Evolutionary conservation across 2,113 vertebrate species (phyloP), one percentile per base, ranked within the genome.

Genomic region (Ammospiza nelsoni): DNA sequence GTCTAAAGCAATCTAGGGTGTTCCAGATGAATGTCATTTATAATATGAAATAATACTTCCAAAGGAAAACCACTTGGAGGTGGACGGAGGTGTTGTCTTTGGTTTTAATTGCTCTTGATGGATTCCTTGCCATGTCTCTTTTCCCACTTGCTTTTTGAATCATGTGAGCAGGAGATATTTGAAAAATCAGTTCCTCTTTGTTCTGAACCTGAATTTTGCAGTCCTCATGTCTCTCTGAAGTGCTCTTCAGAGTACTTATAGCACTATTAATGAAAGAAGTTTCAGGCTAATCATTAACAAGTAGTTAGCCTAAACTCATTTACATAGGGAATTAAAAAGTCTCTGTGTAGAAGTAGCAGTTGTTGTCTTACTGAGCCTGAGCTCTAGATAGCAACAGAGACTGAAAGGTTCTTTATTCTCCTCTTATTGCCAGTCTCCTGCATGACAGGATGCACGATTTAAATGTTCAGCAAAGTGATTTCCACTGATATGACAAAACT

Each of bases 381-480:
- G 63, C 3, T 87, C 94, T 80, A 39, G 63, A 81, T 33, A 81
- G 57, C 25, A 90, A 89, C 12, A 75, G 24, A 57, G 62, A 94
- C 78, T 74, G 43, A 94, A 80, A 95, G 24, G 33, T 23, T 85
- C 41, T 94, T 90, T 94, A 95, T 95, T 82, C 84, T 63, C 18
- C 44, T 95, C 82, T 94, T 63, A 85, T 21, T 90, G 86, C 59
- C n/a, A 80, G 63, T 86, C 90, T 93, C 41, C 51, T 82, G 49
- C 29, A 22, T 23, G 21, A 87, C 57, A 81, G 74, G 67, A 83
- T 65, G 25, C 41, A 72, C 71, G 79, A 92, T 91, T 97, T 92
- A 94, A 97, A 48, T 52, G 68, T 72, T 92, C 69, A 85, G 61
- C 68, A 89, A 97, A 93, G 92, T 87, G 8, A 96, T 94, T 97